A percentile compares a stretch with the other conserved stretches of the same genome.
phyloP scores from a whole-genome alignment of 2,797 vertebrate species.

The Echeneis naucrates region DNA sequence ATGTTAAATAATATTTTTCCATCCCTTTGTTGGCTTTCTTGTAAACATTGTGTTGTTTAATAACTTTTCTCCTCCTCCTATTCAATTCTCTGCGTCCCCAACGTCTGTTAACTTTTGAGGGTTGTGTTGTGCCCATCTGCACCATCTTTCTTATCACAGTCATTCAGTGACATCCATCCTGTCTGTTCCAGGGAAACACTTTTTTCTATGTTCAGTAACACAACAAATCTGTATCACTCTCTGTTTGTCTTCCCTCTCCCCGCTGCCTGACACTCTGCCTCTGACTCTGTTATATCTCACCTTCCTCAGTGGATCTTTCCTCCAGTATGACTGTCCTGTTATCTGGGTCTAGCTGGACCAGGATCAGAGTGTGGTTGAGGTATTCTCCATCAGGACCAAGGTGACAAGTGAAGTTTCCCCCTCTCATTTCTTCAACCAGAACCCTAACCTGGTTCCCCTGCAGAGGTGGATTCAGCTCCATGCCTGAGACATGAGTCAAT shows the following conservation, averaged over 20 bases:
- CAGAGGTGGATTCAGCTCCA: slow-evolving; percentile 25
- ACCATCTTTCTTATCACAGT: slow-evolving; percentile 30
- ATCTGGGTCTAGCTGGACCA: slow-evolving; percentile 70
- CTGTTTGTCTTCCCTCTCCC: slow-evolving; percentile 18
- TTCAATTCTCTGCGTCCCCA: no score
- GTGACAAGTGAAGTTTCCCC: slow-evolving; percentile 85
- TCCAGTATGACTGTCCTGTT: slow-evolving; percentile 68
- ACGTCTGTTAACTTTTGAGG: slow-evolving; percentile 10
- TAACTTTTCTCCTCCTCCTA: not conserved
- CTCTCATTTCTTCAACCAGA: slow-evolving; percentile 70
- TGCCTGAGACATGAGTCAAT: slow-evolving; percentile 41
- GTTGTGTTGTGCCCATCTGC: not conserved
- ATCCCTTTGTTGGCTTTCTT: not conserved
- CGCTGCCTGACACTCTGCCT: not conserved
- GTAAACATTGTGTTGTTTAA: not conserved
- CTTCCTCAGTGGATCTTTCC: slow-evolving; percentile 41
- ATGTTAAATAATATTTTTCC: not conserved
- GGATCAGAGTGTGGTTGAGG: slow-evolving; percentile 82
- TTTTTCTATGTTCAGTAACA: slow-evolving; percentile 4
- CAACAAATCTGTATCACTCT: slow-evolving; percentile 18
- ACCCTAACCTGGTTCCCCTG: slow-evolving; percentile 73
- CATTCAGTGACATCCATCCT: slow-evolving; percentile 8
- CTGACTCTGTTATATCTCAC: slow-evolving; percentile 47
- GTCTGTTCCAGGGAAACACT: slow-evolving; percentile 18
- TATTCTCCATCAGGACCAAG: slow-evolving; percentile 53